Percentiles rank a stretch among this genome's conserved stretches.
Conservation (phyloP, 2,113 vertebrate genomes). For the Lepisosteus osseus region DNA sequence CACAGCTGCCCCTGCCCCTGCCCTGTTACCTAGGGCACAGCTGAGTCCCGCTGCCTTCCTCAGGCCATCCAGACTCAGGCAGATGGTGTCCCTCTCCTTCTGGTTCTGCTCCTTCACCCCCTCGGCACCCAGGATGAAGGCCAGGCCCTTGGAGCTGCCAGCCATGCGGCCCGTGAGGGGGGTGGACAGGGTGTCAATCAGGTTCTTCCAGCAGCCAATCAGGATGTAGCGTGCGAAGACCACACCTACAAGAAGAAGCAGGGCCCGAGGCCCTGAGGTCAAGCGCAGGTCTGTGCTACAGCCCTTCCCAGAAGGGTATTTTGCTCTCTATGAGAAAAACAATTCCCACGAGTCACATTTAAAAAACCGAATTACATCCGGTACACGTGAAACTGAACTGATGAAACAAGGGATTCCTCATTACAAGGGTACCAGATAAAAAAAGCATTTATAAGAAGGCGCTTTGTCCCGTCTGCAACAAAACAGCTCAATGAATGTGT, state of each 20-base stretch:
- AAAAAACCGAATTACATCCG: too few species aligned
- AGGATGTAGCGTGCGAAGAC: constrained; percentile 90
- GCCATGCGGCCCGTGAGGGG: constrained; percentile 91
- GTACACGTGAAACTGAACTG: too few species aligned
- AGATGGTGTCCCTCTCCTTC: constrained; percentile 89
- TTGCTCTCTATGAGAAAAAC: too few species aligned
- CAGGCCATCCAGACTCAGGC: constrained; percentile 88
- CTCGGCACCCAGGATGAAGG: constrained; percentile 89
- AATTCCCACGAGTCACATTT: too few species aligned
- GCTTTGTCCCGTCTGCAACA: too few species aligned
- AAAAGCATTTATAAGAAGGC: too few species aligned
- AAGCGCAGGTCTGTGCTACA: too few species aligned
- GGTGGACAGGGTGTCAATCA: constrained; percentile 90
- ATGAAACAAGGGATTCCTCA: too few species aligned
- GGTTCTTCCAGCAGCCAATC: constrained; percentile 92
- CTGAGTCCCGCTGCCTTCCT: constrained; percentile 90
- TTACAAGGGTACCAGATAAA: too few species aligned
- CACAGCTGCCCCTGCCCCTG: neutral
- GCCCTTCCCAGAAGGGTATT: too few species aligned
- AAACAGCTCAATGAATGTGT: too few species aligned
- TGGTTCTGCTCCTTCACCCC: constrained; percentile 90
- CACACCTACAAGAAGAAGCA: constrained; percentile 61
- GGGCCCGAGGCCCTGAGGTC: neutral
- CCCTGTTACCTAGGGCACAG: constrained; percentile 79
- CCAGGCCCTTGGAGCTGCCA: constrained; percentile 84